Conservation (phyloP, 92 coral and sea anemone genomes). For the Isaurus tuberculatus region DNA sequence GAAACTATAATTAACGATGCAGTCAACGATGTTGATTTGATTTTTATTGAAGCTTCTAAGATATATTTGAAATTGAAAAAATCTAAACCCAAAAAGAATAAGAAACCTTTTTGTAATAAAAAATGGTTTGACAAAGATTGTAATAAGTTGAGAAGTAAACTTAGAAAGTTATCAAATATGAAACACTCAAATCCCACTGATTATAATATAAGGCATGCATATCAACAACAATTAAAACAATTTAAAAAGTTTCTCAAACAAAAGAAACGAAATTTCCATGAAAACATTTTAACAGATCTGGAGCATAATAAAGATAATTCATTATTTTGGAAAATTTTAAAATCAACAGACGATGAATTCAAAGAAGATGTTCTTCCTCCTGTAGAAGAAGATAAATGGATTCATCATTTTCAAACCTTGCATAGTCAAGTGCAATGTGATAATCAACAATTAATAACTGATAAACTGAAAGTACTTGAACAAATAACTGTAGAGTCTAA, state of each 20-base stretch:
- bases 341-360: conserved; percentile 18
- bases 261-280: background rate
- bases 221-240: conserved; percentile 19
- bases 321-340: conserved; percentile 17
- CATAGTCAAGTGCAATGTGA: conserved; percentile 13
- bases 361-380: conserved; percentile 4
- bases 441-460: background rate
- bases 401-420: conserved; percentile 27
- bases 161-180: conserved; percentile 35
- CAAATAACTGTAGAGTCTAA: conserved; percentile 1
- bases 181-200: conserved; percentile 31
- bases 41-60: too few species aligned
- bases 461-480: conserved; percentile 16
- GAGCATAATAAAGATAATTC: background rate
- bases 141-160: conserved; percentile 12
- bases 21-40: conserved; percentile 16
- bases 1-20: too few species aligned
- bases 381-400: background rate
- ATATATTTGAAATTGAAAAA: conserved; percentile 14
- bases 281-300: background rate
- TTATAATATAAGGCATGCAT: conserved; percentile 18
- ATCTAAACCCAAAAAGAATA: conserved; percentile 1
- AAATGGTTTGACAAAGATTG: conserved; percentile 34
- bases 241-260: conserved; percentile 13
- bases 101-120: conserved; percentile 20